Percentiles rank a stretch among this genome's conserved stretches.
Conservation (phyloP, 2,113 vertebrate genomes). For the Narcine bancroftii region DNA sequence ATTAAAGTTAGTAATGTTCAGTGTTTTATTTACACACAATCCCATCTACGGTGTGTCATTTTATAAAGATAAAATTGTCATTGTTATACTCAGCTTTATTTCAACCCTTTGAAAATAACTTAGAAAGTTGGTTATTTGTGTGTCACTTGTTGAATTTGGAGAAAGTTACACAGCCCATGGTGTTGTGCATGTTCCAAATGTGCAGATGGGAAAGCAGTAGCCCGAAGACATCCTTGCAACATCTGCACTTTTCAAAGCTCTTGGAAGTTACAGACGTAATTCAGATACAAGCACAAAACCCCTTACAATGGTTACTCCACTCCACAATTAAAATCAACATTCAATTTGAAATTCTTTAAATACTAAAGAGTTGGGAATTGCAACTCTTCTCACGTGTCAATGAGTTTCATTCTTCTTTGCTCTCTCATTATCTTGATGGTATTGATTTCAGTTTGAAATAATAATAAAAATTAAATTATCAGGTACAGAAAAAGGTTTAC, state of each 20-base stretch:
- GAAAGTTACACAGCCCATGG: not conserved
- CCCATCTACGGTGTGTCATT: not conserved
- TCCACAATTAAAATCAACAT: not conserved
- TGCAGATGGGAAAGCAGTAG: not conserved
- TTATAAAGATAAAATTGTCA: slow-evolving; percentile 1
- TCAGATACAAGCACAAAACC: slow-evolving; percentile 29
- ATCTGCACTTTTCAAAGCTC: slow-evolving; percentile 19
- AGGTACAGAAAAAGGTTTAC: slow-evolving; percentile 36
- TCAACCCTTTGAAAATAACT: not conserved
- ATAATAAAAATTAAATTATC: slow-evolving; percentile 12
- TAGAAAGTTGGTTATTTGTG: not conserved
- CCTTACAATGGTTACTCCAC: slow-evolving; percentile 16
- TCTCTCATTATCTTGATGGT: not conserved
- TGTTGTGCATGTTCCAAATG: not conserved
- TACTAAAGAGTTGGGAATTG: not conserved
- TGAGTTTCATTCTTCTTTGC: not conserved
- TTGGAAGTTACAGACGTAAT: slow-evolving; percentile 2
- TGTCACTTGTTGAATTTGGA: slow-evolving; percentile 18
- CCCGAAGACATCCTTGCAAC: not conserved
- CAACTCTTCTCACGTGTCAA: not conserved
- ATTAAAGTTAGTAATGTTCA: not conserved
- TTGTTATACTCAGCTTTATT: not conserved
- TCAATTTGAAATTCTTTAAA: slow-evolving; percentile 1
- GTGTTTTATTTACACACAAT: not conserved
- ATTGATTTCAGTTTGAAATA: not conserved